Evolutionary conservation across 2,888 invertebrate genomes (phyloP).

Genomic region (Pterostichus niger): DNA sequence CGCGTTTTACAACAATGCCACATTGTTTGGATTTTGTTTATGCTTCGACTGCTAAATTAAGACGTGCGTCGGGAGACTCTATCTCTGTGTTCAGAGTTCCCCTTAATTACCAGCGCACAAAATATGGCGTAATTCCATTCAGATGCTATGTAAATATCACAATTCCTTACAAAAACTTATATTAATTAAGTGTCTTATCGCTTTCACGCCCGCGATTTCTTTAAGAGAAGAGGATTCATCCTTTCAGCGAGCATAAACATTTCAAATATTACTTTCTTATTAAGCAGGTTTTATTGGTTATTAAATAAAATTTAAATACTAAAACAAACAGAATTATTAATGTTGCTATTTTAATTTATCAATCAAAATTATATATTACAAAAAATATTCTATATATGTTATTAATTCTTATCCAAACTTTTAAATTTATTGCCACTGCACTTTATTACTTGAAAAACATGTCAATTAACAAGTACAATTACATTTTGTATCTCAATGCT

Average conservation of each 20-base stretch:
- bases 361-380: too few species aligned
- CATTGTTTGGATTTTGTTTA: conserved; percentile 74
- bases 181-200: conserved; percentile 45
- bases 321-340: too few species aligned
- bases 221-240: conserved; percentile 1
- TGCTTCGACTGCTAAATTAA: conserved; percentile 72
- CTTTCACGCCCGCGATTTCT: conserved; percentile 45
- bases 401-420: conserved; percentile 52
- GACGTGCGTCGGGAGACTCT: conserved; percentile 72
- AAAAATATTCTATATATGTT: conserved; percentile 4
- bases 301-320: not conserved
- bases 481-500: not conserved
- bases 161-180: conserved; percentile 34
- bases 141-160: conserved; percentile 46
- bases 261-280: not conserved
- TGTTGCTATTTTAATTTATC: too few species aligned
- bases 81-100: conserved; percentile 69
- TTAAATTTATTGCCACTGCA: conserved; percentile 40
- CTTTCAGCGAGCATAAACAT: not conserved
- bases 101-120: conserved; percentile 61
- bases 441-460: conserved; percentile 48
- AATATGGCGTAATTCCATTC: conserved; percentile 56
- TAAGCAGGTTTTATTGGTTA: not conserved
- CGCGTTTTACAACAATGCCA: conserved; percentile 71
- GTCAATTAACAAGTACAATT: conserved; percentile 33